These are phyloP conservation scores for Rhincodon typus DNA, from an alignment of 2,797 vertebrate genomes.

Conservation along the genomic window DNA sequence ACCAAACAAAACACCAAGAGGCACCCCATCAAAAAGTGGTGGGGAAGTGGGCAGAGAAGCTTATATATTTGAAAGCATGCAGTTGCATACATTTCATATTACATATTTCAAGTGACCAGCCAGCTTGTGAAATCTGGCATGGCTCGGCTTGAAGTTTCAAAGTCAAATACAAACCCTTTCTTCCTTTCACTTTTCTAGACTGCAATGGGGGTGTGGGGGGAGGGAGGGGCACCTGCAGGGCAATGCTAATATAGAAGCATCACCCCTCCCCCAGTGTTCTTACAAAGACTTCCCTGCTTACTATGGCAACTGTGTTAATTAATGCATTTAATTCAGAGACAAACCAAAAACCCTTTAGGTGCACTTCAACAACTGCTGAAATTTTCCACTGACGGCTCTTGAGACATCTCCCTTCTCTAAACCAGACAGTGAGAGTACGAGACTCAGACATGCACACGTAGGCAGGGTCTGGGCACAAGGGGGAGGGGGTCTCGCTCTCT, in stretches of 20 bases:
- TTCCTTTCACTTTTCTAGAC: not conserved
- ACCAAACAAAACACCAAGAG: not conserved
- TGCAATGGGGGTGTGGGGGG: not conserved
- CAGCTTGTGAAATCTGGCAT: not conserved
- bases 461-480: not conserved
- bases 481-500: not conserved
- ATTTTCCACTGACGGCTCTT: not conserved
- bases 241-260: not conserved
- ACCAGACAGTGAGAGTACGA: not conserved
- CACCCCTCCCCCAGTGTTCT: not conserved
- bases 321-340: slow-evolving; percentile 16
- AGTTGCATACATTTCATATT: not conserved
- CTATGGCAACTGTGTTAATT: slow-evolving; percentile 8
- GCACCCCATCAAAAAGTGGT: not conserved
- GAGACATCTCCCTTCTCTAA: not conserved
- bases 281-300: not conserved
- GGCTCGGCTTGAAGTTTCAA: not conserved
- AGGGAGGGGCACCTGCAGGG: not conserved
- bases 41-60: too few relatives aligned
- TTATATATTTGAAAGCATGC: not conserved
- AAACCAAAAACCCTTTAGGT: not conserved
- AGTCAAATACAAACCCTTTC: not conserved
- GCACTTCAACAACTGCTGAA: not conserved
- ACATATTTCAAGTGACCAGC: not conserved
- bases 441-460: not conserved